These are phyloP conservation scores for Trissoscelio sp. DNA, from an alignment of 2,888 invertebrate genomes.

Conservation along the genomic window DNA sequence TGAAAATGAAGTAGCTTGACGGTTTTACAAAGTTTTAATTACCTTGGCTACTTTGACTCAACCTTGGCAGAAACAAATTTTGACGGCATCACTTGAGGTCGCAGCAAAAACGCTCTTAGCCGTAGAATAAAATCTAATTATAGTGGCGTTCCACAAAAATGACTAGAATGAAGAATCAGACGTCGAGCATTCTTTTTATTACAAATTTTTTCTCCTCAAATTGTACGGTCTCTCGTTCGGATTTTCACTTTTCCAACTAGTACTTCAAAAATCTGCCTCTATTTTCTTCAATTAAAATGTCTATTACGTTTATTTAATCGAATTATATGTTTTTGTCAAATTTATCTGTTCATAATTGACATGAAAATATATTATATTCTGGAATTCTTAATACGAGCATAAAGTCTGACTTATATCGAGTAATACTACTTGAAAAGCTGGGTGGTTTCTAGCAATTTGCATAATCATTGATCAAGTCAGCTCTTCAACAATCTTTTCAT, in stretches of 20 bases:
- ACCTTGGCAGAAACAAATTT: conserved; percentile 31
- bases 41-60: conserved; percentile 70
- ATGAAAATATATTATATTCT: too few species aligned
- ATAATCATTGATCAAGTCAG: too few species aligned
- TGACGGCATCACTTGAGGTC: conserved; percentile 39
- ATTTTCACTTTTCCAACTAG: background rate
- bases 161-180: background rate
- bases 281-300: background rate
- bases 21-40: conserved; percentile 77
- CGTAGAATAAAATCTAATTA: conserved; percentile 47
- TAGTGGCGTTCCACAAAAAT: conserved; percentile 5
- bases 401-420: conserved; percentile 20
- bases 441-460: too few species aligned
- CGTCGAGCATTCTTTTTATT: background rate
- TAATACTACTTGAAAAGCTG: conserved; percentile 23
- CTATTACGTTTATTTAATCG: background rate
- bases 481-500: too few species aligned
- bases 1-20: conserved; percentile 58
- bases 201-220: background rate
- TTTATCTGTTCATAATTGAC: too few species aligned
- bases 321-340: too few species aligned
- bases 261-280: background rate
- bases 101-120: conserved; percentile 31
- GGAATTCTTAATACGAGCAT: background rate
- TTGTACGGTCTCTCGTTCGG: background rate